These are phyloP conservation scores for Bombus picipes DNA, from an alignment of 1,140 invertebrate genomes.

Conservation along the genomic window DNA sequence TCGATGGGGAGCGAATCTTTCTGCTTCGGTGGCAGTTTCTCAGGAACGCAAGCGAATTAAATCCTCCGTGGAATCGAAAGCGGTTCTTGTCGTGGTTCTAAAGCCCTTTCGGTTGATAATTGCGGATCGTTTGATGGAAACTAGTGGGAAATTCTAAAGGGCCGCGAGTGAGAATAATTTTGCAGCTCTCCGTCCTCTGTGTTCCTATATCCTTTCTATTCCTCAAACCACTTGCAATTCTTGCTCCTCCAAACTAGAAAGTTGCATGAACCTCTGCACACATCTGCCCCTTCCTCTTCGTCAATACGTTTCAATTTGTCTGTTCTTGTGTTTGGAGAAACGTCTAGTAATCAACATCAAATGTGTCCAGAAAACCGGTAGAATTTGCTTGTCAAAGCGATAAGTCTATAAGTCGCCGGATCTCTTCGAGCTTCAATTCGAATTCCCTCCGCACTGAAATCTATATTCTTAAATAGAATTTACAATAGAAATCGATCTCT, in stretches of 20 bases:
- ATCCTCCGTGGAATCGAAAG: constrained; percentile 17
- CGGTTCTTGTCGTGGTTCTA: constrained; percentile 1
- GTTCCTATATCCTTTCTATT: constrained; percentile 8
- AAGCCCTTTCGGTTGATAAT: constrained; percentile 43
- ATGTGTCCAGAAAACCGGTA: neutral
- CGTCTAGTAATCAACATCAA: neutral
- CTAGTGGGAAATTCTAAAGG: constrained; percentile 20
- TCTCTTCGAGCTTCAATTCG: too few relatives aligned
- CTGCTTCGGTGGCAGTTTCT: neutral
- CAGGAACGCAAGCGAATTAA: constrained; percentile 17
- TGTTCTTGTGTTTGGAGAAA: neutral
- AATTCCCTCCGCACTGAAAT: neutral
- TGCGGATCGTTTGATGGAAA: neutral
- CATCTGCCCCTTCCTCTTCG: neutral
- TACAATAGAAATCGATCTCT: neutral
- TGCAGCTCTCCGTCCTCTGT: neutral
- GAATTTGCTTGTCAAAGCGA: constrained; percentile 2
- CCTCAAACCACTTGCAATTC: constrained; percentile 33
- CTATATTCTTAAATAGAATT: neutral
- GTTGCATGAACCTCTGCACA: neutral
- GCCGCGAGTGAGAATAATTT: constrained; percentile 46
- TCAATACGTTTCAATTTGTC: neutral
- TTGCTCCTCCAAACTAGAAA: neutral
- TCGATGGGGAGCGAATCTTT: neutral
- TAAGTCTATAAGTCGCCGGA: neutral